These are phyloP conservation scores for Catharus ustulatus DNA, from an alignment of 2,797 vertebrate genomes.

Conservation along the genomic window DNA sequence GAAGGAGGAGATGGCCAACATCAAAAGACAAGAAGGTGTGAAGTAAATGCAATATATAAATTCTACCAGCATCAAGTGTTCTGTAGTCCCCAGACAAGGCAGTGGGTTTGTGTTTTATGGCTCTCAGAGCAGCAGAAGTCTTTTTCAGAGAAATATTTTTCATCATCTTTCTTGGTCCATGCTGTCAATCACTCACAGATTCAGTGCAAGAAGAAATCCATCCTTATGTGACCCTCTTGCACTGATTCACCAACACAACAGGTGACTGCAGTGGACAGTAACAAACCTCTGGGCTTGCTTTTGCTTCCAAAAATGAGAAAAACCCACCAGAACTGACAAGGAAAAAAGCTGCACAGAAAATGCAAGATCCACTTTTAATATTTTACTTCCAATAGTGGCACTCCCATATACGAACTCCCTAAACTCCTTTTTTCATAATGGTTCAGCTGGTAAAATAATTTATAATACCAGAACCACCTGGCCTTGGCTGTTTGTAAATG, in stretches of 20 bases:
- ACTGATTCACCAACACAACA: not conserved
- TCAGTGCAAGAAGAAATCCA: not conserved
- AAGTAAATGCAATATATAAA: not conserved
- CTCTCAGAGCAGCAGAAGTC: not conserved
- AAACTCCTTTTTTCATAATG: not conserved
- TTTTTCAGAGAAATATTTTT: not conserved
- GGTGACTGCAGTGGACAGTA: not conserved
- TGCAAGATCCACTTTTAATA: not conserved
- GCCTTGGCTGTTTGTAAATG: not conserved
- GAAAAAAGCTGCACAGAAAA: not conserved
- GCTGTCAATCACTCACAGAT: not conserved
- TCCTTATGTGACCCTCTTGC: not conserved
- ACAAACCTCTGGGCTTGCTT: fast-evolving
- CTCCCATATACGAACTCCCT: not conserved
- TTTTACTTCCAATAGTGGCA: not conserved
- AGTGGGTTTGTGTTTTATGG: not conserved
- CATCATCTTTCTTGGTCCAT: not conserved
- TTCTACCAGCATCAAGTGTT: not conserved
- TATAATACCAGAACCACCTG: not conserved
- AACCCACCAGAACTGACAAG: not conserved
- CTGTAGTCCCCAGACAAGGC: not conserved
- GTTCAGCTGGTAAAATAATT: constrained; percentile 33
- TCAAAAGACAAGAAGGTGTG: not conserved
- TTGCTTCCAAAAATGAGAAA: not conserved
- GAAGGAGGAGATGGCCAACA: not conserved